Percentiles rank a stretch among this genome's conserved stretches.
phyloP scores from a whole-genome alignment of 1,140 invertebrate species.

The Orchestia grillus region DNA sequence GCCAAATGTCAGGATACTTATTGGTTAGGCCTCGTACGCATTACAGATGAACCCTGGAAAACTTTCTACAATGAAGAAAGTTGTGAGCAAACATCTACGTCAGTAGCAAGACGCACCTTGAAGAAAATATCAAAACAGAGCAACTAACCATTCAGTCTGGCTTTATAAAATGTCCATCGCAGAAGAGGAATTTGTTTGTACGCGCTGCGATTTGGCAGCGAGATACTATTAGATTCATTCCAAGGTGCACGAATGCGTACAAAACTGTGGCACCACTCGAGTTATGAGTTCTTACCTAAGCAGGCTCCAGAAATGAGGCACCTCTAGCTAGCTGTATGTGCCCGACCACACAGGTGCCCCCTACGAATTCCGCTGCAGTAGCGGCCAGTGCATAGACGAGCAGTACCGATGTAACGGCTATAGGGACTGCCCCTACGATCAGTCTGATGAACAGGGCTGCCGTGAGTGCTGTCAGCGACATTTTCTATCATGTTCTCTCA shows the following conservation, averaged over 20 bases:
- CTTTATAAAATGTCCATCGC: background rate
- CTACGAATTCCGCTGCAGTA: conserved; percentile 74
- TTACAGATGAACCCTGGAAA: background rate
- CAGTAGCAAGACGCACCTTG: background rate
- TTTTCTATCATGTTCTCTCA: conserved; percentile 48
- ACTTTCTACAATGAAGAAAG: background rate
- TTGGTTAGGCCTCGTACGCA: background rate
- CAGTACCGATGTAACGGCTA: conserved; percentile 71
- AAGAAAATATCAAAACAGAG: background rate
- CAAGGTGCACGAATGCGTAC: background rate
- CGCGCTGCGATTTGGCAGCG: background rate
- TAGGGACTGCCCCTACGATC: conserved; percentile 71
- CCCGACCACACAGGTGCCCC: conserved; percentile 57
- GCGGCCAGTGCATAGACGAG: conserved; percentile 72
- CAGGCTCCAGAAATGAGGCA: background rate
- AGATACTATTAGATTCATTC: background rate
- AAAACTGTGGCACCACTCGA: background rate
- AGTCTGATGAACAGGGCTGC: conserved; percentile 72
- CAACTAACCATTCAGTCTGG: background rate
- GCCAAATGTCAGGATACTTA: no score
- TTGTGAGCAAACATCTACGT: background rate
- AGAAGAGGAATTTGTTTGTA: background rate
- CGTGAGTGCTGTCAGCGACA: conserved; percentile 38
- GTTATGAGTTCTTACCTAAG: background rate
- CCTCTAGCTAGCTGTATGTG: conserved; percentile 5